Evolutionary conservation across 2,797 vertebrate species (phyloP).

Genomic region (Catostomus latipinnis): DNA sequence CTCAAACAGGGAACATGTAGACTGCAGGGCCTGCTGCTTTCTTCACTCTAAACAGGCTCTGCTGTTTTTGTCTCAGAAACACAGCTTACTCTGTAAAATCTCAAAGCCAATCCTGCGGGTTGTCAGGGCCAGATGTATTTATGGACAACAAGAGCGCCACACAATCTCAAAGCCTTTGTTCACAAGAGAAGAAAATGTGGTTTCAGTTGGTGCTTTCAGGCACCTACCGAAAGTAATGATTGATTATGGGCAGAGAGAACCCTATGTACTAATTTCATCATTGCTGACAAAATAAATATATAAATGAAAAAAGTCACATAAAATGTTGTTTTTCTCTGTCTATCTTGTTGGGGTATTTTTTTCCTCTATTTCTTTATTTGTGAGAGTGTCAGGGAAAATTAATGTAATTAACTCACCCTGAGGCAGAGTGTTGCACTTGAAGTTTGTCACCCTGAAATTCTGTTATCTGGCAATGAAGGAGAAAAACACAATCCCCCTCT

Average conservation of each 20-base stretch:
- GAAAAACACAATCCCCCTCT: conserved; percentile 63
- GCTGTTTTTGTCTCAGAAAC: conserved; percentile 61
- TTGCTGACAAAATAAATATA: conserved; percentile 67
- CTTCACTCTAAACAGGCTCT: conserved; percentile 41
- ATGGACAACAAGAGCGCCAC: conserved; percentile 77
- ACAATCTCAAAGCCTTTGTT: conserved; percentile 80
- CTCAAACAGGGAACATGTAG: not conserved
- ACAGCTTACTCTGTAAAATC: conserved; percentile 67
- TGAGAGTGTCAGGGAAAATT: conserved; percentile 79
- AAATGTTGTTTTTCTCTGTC: conserved; percentile 51
- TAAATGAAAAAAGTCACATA: conserved; percentile 42
- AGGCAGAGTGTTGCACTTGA: conserved; percentile 75
- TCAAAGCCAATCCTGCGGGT: conserved; percentile 73
- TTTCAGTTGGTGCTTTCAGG: conserved; percentile 75
- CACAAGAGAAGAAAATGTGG: conserved; percentile 75
- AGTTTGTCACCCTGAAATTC: conserved; percentile 83
- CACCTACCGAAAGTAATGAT: conserved; percentile 78
- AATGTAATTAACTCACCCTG: conserved; percentile 79
- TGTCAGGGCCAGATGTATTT: conserved; percentile 77
- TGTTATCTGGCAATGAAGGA: conserved; percentile 75
- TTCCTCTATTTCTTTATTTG: conserved; percentile 53
- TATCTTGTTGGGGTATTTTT: conserved; percentile 69
- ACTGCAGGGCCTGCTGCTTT: conserved; percentile 9
- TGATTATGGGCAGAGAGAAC: conserved; percentile 81
- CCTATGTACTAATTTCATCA: conserved; percentile 81